These are phyloP conservation scores for Malurus cyaneus DNA, from an alignment of 2,113 vertebrate genomes.

Conservation along the genomic window DNA sequence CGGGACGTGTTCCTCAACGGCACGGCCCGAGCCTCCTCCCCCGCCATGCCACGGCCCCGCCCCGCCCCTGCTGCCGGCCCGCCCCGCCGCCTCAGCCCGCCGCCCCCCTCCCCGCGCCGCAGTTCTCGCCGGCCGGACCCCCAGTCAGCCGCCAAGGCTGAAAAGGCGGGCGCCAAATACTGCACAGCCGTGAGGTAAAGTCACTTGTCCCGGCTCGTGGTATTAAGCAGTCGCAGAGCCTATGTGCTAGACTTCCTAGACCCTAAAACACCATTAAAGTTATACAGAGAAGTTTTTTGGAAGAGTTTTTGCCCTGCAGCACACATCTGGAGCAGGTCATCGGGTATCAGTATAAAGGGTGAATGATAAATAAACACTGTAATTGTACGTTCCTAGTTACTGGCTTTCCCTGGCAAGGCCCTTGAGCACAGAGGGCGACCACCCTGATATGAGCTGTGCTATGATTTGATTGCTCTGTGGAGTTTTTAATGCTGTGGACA, in stretches of 20 bases:
- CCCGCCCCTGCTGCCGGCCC: neutral
- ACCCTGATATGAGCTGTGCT: neutral
- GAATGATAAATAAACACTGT: neutral
- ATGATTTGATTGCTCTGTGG: no score
- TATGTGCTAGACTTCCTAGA: neutral
- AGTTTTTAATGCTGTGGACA: fast-evolving
- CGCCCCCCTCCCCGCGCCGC: neutral
- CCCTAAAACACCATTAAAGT: neutral
- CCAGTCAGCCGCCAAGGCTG: neutral
- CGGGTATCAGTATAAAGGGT: neutral
- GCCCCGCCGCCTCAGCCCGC: neutral
- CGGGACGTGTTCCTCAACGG: no score
- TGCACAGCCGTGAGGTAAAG: fast-evolving
- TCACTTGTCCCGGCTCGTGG: fast-evolving
- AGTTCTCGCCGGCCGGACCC: neutral
- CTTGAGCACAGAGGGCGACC: fast-evolving
- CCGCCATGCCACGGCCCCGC: neutral
- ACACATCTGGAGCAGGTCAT: neutral
- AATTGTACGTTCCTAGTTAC: neutral
- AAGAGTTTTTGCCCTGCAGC: fast-evolving
- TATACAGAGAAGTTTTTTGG: neutral
- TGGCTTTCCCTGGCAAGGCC: neutral
- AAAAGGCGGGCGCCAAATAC: fast-evolving
- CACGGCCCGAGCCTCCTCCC: neutral
- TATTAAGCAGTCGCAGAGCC: no score